Percentiles rank a stretch among this genome's conserved stretches.
Conservation (phyloP, 2,888 invertebrate genomes). For the Leucophora obtusa region DNA sequence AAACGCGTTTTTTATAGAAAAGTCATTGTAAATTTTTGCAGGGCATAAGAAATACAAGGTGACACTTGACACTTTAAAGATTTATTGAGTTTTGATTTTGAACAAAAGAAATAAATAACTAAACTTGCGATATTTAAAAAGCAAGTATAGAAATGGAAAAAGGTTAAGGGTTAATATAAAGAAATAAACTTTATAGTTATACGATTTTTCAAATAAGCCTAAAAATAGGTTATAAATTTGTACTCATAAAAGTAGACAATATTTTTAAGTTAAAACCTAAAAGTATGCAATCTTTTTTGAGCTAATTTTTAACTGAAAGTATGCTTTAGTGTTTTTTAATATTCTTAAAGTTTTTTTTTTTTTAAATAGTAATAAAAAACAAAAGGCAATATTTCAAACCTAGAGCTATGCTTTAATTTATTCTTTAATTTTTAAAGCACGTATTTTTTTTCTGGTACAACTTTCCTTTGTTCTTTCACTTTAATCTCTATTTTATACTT, state of each 20-base stretch:
- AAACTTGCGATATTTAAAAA: no score
- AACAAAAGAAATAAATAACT: background rate
- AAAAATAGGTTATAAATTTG: background rate
- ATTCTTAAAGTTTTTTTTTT: conserved; percentile 8
- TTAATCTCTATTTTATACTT: conserved; percentile 26
- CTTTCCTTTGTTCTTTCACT: background rate
- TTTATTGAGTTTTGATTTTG: conserved; percentile 58
- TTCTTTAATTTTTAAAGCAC: background rate
- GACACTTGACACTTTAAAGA: conserved; percentile 63
- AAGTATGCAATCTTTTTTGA: background rate
- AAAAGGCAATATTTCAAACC: no score
- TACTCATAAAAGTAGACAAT: no score
- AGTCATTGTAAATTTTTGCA: conserved; percentile 41
- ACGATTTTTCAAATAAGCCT: background rate
- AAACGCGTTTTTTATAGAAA: conserved; percentile 55
- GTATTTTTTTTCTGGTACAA: background rate
- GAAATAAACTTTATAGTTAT: background rate
- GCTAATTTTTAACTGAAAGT: background rate
- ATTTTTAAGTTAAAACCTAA: no score
- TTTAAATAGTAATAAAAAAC: background rate
- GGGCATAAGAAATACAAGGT: conserved; percentile 50
- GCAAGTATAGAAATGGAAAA: conserved; percentile 12
- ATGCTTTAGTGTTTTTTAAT: conserved; percentile 5
- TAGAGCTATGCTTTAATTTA: background rate
- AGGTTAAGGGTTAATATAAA: conserved; percentile 38